Evolutionary conservation across 2,888 invertebrate species (phyloP).

Genomic region (Lithophane semibrunnea): DNA sequence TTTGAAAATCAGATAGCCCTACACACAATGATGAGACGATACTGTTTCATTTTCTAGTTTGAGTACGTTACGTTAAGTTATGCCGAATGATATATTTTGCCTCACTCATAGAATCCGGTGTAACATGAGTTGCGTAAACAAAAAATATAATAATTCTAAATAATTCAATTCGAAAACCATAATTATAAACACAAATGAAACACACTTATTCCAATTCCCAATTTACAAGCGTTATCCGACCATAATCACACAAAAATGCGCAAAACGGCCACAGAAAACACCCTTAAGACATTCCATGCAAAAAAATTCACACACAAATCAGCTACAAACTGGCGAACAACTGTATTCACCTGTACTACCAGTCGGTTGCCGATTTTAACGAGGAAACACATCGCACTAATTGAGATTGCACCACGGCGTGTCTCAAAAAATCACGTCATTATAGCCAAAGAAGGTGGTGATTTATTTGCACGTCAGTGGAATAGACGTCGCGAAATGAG

Average conservation of each 20-base stretch:
- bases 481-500: constrained; percentile 85
- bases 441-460: constrained; percentile 86
- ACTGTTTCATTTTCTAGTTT: not conserved
- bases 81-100: not conserved
- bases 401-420: constrained; percentile 88
- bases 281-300: constrained; percentile 57
- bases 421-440: constrained; percentile 86
- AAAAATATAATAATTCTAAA: not conserved
- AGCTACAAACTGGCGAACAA: constrained; percentile 58
- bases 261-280: constrained; percentile 52
- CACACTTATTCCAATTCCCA: constrained; percentile 12
- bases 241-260: constrained; percentile 42
- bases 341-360: constrained; percentile 80
- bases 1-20: not conserved
- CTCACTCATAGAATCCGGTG: not conserved
- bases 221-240: constrained; percentile 30
- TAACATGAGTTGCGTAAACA: not conserved
- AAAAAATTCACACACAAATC: constrained; percentile 63
- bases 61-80: not conserved
- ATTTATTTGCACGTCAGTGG: constrained; percentile 86
- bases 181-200: constrained; percentile 15
- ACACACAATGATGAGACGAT: not conserved
- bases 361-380: constrained; percentile 85
- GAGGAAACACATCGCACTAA: constrained; percentile 88
- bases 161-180: not conserved